Evolutionary conservation across 2,797 vertebrate species (phyloP).

Genomic region (Coregonus suidteri): DNA sequence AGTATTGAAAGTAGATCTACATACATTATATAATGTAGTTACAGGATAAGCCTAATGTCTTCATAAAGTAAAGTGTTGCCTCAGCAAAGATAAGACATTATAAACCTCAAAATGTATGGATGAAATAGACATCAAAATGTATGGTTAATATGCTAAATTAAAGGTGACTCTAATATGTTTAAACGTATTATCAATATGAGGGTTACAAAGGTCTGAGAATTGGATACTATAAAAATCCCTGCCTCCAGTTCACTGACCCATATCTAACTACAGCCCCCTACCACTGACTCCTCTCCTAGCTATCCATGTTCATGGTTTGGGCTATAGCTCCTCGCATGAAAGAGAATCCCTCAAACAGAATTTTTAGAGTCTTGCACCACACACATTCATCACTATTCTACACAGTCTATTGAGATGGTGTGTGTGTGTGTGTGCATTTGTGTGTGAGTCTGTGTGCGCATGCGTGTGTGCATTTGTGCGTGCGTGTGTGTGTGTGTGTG

Average conservation of each 20-base stretch:
- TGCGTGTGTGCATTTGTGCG: not conserved
- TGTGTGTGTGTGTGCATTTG: not conserved
- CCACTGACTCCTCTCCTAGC: not conserved
- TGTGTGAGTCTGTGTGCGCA: not conserved
- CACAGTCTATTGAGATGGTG: not conserved
- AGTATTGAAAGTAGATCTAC: not conserved
- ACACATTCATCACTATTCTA: not conserved
- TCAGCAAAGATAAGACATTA: not conserved
- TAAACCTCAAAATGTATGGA: not conserved
- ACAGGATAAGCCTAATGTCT: not conserved
- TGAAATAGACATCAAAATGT: not conserved
- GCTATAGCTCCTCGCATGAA: not conserved
- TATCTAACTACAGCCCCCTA: not conserved
- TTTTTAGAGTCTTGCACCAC: not conserved
- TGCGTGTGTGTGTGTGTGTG: not conserved
- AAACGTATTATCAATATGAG: too few species aligned
- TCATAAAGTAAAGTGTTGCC: not conserved
- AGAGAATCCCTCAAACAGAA: not conserved
- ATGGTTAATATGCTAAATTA: too few species aligned
- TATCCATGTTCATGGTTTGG: not conserved
- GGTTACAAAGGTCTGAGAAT: not conserved
- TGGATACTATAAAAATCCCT: not conserved
- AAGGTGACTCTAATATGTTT: too few species aligned
- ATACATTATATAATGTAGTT: not conserved
- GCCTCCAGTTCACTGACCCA: not conserved